phyloP scores from a whole-genome alignment of 2,797 vertebrate species.

The Anniella stebbinsi region DNA sequence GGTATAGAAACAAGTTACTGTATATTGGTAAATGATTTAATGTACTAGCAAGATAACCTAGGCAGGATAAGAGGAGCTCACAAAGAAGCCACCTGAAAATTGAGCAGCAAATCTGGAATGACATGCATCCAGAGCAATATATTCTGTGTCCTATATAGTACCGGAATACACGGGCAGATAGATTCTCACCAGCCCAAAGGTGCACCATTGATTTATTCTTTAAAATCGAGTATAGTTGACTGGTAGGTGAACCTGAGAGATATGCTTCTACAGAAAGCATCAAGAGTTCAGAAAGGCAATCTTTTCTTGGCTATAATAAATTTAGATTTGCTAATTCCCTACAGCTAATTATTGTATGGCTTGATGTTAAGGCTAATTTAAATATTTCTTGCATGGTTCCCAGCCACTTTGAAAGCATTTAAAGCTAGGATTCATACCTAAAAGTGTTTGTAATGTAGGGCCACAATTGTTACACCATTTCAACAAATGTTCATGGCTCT shows the following conservation, averaged over 20 bases:
- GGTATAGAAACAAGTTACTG: constrained; percentile 41
- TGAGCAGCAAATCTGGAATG: constrained; percentile 19
- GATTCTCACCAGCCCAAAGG: neutral
- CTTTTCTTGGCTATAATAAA: neutral
- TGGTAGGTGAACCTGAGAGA: constrained; percentile 34
- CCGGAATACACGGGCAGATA: neutral
- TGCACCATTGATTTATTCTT: constrained; percentile 2
- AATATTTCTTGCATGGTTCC: neutral
- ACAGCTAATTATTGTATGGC: constrained; percentile 22
- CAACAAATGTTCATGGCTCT: neutral
- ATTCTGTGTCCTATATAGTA: constrained; percentile 22
- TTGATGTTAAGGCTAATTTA: neutral
- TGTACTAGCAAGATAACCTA: constrained; percentile 2
- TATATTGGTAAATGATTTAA: constrained; percentile 17
- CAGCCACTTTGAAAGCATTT: rapidly evolving
- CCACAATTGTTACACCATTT: neutral
- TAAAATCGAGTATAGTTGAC: constrained; percentile 22
- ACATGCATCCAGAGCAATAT: constrained; percentile 26
- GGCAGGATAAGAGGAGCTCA: constrained; percentile 14
- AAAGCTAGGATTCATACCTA: constrained; percentile 27
- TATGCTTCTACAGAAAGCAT: neutral
- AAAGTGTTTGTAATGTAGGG: neutral
- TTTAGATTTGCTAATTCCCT: constrained; percentile 18
- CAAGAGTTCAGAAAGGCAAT: constrained; percentile 15
- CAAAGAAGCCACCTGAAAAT: constrained; percentile 10